Base-by-base conservation (phyloP, 2,113 vertebrate species). In the Hiodon tergisus region DNA sequence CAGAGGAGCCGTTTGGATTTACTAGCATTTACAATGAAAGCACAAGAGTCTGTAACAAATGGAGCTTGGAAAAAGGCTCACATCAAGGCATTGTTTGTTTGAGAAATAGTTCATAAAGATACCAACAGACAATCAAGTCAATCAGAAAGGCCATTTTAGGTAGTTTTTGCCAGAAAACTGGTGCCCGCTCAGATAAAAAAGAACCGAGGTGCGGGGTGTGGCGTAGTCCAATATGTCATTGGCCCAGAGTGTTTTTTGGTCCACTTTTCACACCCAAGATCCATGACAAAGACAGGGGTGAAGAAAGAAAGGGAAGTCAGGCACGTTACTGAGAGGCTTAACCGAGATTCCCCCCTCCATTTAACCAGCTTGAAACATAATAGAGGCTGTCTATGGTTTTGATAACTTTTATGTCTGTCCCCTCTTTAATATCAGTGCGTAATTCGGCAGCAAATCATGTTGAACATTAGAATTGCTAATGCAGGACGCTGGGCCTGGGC, bases 391-490 rank as follows among this genome's bases (percentile, higher is more conserved):
- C 77, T 79, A 72, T 31, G 71, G 60, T 48, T 76, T 69, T 69
- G 74, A 81, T 77, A 74, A 59, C 71, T 82, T 79, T 81, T 75
- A 79, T 73, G 65, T 71, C 63, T 81, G 67, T 73, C 67, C 51
- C 73, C 62, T 16, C 66, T 76, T 62, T 79, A 77, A 77, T 75
- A 76, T 78, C 74, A 76, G 67, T 74, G 62, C 31, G 73, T 79
- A 79, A 78, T 79, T 77, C 82, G 72, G 75, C 66, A 63, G 61
- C 77, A 47, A 60, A 75, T 79, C 78, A 76, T 80, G 77, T 81
- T 16, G 65, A 9, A 77, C 76, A 81, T 85, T 85, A 78, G 80
- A 83, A 78, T 83, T 83, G 82, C 80, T 82, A 79, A 83, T 83
- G 77, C 62, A 5, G 53, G 68, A 74, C 51, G 60, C 71, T 8